Evolutionary conservation across 2,888 invertebrate species (phyloP).

Genomic region (Cremastinae sp.): DNA sequence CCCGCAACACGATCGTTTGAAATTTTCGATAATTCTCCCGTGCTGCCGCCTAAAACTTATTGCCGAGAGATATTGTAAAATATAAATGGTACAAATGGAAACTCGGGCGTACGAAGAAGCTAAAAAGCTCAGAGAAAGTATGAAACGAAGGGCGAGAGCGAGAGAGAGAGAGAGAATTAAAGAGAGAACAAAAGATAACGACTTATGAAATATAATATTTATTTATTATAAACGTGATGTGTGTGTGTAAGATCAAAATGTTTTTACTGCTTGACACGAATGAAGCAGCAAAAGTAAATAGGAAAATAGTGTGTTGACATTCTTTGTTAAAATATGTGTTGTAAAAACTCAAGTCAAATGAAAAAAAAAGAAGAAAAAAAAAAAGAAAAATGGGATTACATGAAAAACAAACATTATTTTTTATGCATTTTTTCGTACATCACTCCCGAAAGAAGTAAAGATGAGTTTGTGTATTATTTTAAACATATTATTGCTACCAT

Average conservation of each 20-base stretch:
- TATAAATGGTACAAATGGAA: slow-evolving; percentile 59
- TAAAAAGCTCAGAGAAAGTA: slow-evolving; percentile 46
- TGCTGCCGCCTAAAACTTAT: too few species aligned
- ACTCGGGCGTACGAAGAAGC: slow-evolving; percentile 38
- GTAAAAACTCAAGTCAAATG: slow-evolving; percentile 33
- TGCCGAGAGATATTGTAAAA: slow-evolving; percentile 3
- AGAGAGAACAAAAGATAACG: slow-evolving; percentile 41
- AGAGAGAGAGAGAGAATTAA: slow-evolving; percentile 29
- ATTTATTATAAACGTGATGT: slow-evolving; percentile 59
- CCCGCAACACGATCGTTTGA: too few species aligned
- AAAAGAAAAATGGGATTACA: slow-evolving; percentile 9
- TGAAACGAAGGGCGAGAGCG: slow-evolving; percentile 22
- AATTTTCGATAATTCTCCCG: too few species aligned
- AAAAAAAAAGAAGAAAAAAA: slow-evolving; percentile 6
- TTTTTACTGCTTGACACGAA: slow-evolving; percentile 15
- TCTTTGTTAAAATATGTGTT: slow-evolving; percentile 44
- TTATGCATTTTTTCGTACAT: slow-evolving; percentile 56
- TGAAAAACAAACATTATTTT: slow-evolving; percentile 41
- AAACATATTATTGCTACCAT: not conserved
- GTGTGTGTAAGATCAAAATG: slow-evolving; percentile 62
- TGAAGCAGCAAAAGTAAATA: not conserved
- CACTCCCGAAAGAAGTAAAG: slow-evolving; percentile 23
- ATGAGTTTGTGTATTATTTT: slow-evolving; percentile 29
- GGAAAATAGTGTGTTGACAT: slow-evolving; percentile 17
- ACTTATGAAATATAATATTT: slow-evolving; percentile 56